Evolutionary conservation across 23 tunicate genomes (phyloP).

Genomic region (Ascidia mentula): DNA sequence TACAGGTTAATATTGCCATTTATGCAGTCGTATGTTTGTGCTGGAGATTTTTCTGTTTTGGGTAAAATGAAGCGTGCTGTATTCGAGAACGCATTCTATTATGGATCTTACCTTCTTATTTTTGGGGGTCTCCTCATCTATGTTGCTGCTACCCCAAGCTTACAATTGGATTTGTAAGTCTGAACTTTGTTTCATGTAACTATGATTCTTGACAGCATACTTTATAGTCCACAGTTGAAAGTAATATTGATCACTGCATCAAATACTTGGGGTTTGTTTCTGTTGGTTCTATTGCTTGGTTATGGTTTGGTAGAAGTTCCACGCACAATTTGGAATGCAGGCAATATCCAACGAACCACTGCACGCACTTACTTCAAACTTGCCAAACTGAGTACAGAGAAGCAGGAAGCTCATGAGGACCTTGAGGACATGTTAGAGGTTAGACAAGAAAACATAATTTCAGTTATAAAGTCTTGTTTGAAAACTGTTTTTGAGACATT

Average conservation of each 20-base stretch:
- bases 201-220: not conserved
- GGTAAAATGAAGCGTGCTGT: constrained; percentile 90
- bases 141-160: constrained; percentile 50
- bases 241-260: constrained; percentile 83
- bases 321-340: constrained; percentile 76
- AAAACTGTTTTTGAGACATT: too few species aligned
- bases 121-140: constrained; percentile 67
- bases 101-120: constrained; percentile 77
- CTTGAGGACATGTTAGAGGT: constrained; percentile 82
- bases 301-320: constrained; percentile 99
- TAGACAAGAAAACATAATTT: not conserved
- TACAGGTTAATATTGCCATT: constrained; percentile 85
- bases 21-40: constrained; percentile 83
- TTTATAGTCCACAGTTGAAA: constrained; percentile 51
- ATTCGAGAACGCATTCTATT: constrained; percentile 85
- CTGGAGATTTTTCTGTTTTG: constrained; percentile 81
- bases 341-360: constrained; percentile 33
- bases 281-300: constrained; percentile 93
- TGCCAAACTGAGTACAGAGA: constrained; percentile 94
- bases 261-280: constrained; percentile 98
- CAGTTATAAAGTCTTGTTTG: not conserved
- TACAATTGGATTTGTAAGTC: constrained; percentile 43
- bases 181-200: not conserved
- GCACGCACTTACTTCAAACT: constrained; percentile 79
- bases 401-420: constrained; percentile 93